phyloP scores from a whole-genome alignment of 23 tunicate species.

The Aplidium turbinatum region DNA sequence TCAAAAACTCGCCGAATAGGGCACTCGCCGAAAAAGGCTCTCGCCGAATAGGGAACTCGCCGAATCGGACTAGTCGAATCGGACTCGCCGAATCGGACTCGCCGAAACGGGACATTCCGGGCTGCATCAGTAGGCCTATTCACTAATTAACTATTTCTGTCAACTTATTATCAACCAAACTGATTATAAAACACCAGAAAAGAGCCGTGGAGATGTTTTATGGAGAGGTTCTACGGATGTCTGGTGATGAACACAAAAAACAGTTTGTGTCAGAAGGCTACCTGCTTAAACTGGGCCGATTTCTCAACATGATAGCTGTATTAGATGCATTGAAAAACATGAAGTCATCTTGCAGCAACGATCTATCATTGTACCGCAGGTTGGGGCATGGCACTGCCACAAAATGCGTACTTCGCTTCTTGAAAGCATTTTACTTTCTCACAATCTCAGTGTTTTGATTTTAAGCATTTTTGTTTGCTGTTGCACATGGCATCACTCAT shows the following conservation, averaged over 20 bases:
- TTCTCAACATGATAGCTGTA: slow-evolving; percentile 73
- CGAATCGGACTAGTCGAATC: too few species aligned
- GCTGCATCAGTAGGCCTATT: too few species aligned
- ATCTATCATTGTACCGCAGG: slow-evolving; percentile 62
- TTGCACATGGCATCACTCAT: too few species aligned
- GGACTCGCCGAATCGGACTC: too few species aligned
- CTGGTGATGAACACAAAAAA: slow-evolving; percentile 16
- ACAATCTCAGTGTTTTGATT: neutral
- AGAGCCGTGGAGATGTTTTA: slow-evolving; percentile 68
- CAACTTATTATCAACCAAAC: neutral
- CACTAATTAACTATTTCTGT: neutral
- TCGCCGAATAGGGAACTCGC: too few species aligned
- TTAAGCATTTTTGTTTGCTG: too few species aligned
- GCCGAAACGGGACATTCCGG: too few species aligned
- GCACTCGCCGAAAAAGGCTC: too few species aligned
- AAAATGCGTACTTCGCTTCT: neutral
- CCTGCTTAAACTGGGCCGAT: slow-evolving; percentile 47
- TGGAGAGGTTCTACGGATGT: slow-evolving; percentile 41
- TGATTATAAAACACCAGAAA: slow-evolving; percentile 38
- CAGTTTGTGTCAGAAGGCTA: slow-evolving; percentile 46
- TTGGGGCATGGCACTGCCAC: slow-evolving; percentile 1
- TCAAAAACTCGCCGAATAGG: too few species aligned
- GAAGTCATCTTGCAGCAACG: slow-evolving; percentile 69
- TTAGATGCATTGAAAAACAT: slow-evolving; percentile 75
- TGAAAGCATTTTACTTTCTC: neutral